Evolutionary conservation across 2,797 vertebrate genomes (phyloP).

Genomic region (Xiphophorus birchmanni): DNA sequence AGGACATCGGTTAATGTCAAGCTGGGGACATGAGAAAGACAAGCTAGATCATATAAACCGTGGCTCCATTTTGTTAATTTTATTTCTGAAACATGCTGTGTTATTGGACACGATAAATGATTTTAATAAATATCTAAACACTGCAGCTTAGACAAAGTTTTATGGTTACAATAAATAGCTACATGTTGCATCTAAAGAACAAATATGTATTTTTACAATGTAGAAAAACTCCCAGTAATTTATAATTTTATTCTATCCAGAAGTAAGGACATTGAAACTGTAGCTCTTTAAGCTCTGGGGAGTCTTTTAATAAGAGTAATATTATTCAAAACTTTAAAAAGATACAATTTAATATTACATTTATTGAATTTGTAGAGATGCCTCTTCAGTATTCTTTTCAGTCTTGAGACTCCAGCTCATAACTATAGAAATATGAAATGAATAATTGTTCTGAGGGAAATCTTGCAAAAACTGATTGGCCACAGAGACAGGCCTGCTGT

Average conservation of each 20-base stretch:
- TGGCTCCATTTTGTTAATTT: background rate
- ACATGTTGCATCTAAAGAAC: background rate
- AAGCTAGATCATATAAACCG: background rate
- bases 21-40: slow-evolving; percentile 27
- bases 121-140: background rate
- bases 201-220: background rate
- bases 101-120: background rate
- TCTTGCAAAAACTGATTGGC: slow-evolving; percentile 14
- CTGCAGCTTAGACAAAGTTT: background rate
- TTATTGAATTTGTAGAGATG: slow-evolving; percentile 3
- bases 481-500: slow-evolving; percentile 1
- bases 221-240: background rate
- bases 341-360: slow-evolving; percentile 10
- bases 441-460: slow-evolving; percentile 16
- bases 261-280: background rate
- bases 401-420: background rate
- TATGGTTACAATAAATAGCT: background rate
- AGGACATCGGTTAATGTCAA: slow-evolving; percentile 25
- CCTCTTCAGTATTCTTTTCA: slow-evolving; percentile 5
- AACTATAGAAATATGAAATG: slow-evolving; percentile 11
- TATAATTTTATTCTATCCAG: background rate
- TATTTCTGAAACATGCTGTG: background rate
- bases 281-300: background rate
- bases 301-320: background rate
- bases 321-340: background rate